Conservation (phyloP, 2,113 vertebrate genomes). For the Seriola dumerili region DNA sequence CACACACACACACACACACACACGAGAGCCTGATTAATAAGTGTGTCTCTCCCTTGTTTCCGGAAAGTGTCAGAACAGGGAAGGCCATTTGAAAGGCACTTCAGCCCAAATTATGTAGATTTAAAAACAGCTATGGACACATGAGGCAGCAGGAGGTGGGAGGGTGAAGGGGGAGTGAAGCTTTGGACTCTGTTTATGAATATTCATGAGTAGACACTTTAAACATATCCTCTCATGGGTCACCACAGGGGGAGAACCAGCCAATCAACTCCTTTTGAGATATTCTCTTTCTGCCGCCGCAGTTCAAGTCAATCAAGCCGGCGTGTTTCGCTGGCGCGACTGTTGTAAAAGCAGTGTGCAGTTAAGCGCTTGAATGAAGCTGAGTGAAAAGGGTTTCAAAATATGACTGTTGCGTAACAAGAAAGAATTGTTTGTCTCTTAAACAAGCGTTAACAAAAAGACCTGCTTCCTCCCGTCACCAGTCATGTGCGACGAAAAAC, state of each 20-base stretch:
- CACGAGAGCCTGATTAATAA: slow-evolving; percentile 82
- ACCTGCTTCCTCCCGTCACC: too few relatives aligned
- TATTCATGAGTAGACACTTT: slow-evolving; percentile 78
- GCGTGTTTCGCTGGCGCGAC: slow-evolving; percentile 1
- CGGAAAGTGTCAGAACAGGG: slow-evolving; percentile 74
- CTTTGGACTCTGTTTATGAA: slow-evolving; percentile 68
- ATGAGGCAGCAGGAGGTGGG: slow-evolving; percentile 59
- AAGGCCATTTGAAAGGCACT: slow-evolving; percentile 84
- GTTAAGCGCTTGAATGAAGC: slow-evolving; percentile 18
- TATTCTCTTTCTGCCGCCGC: slow-evolving; percentile 16
- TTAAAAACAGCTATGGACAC: slow-evolving; percentile 81
- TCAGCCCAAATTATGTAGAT: slow-evolving; percentile 85
- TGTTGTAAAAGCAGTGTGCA: neutral
- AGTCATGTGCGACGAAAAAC: neutral
- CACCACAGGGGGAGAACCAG: slow-evolving; percentile 56
- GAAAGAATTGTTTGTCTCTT: neutral
- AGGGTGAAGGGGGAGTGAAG: slow-evolving; percentile 10
- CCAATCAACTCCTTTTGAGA: slow-evolving; percentile 67
- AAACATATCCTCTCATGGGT: slow-evolving; percentile 69
- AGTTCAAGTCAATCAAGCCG: slow-evolving; percentile 31
- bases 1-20: slow-evolving; percentile 15
- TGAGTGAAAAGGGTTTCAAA: slow-evolving; percentile 27
- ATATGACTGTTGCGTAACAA: slow-evolving; percentile 5
- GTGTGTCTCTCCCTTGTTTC: slow-evolving; percentile 76
- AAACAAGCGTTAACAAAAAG: neutral